A percentile compares a stretch with the other conserved stretches of the same genome.
These are phyloP conservation scores for Homalodisca vitripennis DNA, from an alignment of 1,140 invertebrate genomes.

Conservation along the genomic window DNA sequence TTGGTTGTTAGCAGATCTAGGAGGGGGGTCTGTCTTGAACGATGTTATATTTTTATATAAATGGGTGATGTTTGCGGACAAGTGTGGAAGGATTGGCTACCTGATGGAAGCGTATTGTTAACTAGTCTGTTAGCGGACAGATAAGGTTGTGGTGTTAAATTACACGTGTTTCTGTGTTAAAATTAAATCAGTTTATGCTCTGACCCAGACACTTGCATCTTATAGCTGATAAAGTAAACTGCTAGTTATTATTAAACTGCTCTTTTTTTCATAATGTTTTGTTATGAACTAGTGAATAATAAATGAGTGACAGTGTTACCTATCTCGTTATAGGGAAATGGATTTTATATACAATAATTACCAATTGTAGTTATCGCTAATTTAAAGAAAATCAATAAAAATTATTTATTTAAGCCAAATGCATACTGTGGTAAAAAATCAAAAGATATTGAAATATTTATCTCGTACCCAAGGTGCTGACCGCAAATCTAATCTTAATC, in stretches of 20 bases:
- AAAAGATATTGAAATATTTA: slow-evolving; percentile 15
- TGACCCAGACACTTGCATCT: neutral
- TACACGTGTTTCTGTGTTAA: slow-evolving; percentile 4
- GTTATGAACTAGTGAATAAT: slow-evolving; percentile 12
- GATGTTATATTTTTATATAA: slow-evolving; percentile 29
- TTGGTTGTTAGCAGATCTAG: slow-evolving; percentile 9
- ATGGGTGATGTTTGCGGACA: neutral
- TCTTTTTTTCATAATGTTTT: slow-evolving; percentile 16
- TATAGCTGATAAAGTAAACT: slow-evolving; percentile 21
- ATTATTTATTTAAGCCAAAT: slow-evolving; percentile 7
- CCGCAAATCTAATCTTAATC: neutral
- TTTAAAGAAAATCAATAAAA: neutral
- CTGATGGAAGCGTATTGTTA: slow-evolving; percentile 16
- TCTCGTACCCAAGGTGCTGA: slow-evolving; percentile 17
- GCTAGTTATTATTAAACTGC: slow-evolving; percentile 19
- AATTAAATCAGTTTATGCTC: slow-evolving; percentile 21
- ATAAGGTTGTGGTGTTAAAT: slow-evolving; percentile 27
- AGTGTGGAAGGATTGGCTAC: neutral
- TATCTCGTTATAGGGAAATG: slow-evolving; percentile 8
- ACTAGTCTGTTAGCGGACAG: slow-evolving; percentile 23
- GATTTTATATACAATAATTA: slow-evolving; percentile 26
- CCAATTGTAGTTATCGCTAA: neutral
- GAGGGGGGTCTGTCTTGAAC: neutral
- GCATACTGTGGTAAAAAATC: slow-evolving; percentile 22
- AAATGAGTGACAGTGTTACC: slow-evolving; percentile 27